A percentile compares a stretch with the other conserved stretches of the same genome.
These are phyloP conservation scores for Bombus pyrosoma DNA, from an alignment of 1,140 invertebrate genomes.

Conservation along the genomic window DNA sequence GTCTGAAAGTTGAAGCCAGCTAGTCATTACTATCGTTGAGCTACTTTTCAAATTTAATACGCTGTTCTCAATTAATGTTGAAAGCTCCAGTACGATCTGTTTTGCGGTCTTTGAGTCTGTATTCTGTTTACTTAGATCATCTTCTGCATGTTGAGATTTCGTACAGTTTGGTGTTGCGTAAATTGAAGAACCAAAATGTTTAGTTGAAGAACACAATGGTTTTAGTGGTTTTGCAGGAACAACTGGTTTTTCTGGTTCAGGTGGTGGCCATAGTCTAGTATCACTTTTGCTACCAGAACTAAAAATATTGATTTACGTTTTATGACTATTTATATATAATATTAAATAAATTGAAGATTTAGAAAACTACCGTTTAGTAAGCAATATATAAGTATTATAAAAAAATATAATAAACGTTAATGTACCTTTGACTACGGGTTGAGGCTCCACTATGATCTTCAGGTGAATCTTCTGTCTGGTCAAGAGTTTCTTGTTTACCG, in stretches of 20 bases:
- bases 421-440: conserved; percentile 70
- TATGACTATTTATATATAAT: neutral
- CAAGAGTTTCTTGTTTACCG: conserved; percentile 74
- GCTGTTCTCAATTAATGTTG: conserved; percentile 86
- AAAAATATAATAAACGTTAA: neutral
- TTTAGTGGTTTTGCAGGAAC: conserved; percentile 86
- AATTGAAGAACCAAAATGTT: conserved; percentile 82
- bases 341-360: neutral
- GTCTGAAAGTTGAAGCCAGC: conserved; percentile 92
- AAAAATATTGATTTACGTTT: neutral
- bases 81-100: conserved; percentile 88
- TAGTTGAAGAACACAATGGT: conserved; percentile 74
- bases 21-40: conserved; percentile 85
- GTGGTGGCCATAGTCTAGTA: conserved; percentile 84
- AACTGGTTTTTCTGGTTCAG: conserved; percentile 86
- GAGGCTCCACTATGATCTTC: conserved; percentile 80
- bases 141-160: conserved; percentile 64
- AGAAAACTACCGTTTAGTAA: neutral
- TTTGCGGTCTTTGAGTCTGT: conserved; percentile 79
- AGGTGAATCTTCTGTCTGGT: conserved; percentile 82
- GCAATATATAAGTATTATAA: neutral
- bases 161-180: conserved; percentile 84
- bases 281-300: conserved; percentile 81
- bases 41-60: conserved; percentile 85
- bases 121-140: conserved; percentile 62